Conservation (phyloP, 2,797 vertebrate species). For the Sebastes trivittatus region DNA sequence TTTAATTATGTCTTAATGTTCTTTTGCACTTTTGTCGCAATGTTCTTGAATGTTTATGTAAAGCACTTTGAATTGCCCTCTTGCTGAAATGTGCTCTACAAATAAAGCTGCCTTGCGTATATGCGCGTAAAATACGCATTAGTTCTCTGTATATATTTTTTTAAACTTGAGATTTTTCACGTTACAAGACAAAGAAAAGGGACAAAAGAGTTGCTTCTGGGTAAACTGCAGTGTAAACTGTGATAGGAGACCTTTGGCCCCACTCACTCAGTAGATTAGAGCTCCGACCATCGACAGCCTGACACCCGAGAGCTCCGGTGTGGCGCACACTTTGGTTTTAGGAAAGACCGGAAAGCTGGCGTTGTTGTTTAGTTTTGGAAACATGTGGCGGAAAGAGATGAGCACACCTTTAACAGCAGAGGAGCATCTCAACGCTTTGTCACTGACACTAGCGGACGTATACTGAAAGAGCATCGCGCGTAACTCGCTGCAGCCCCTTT, state of each 20-base stretch:
- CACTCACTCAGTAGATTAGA: slow-evolving; percentile 39
- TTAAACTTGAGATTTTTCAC: neutral
- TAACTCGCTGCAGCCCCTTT: slow-evolving; percentile 14
- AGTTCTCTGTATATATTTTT: neutral
- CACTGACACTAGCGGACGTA: slow-evolving; percentile 6
- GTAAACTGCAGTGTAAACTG: neutral
- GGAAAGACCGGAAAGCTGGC: slow-evolving; percentile 12
- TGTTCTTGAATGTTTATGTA: no score
- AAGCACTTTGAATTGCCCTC: no score
- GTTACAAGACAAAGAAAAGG: neutral
- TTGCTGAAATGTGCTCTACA: no score
- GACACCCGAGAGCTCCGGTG: slow-evolving; percentile 69
- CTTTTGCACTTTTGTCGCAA: no score
- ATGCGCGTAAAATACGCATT: neutral
- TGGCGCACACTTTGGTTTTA: slow-evolving; percentile 27
- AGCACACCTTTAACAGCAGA: slow-evolving; percentile 17
- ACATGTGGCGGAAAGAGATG: slow-evolving; percentile 40
- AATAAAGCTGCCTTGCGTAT: no score
- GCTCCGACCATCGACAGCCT: slow-evolving; percentile 38
- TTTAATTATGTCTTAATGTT: no score
- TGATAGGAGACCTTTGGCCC: slow-evolving; percentile 61
- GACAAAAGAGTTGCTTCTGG: neutral
- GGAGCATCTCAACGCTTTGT: slow-evolving; percentile 8
- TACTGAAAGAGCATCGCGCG: slow-evolving; percentile 29
- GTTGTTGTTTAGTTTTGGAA: slow-evolving; percentile 24